phyloP scores from a whole-genome alignment of 2,888 invertebrate genomes.

The Lochmaea crataegi region DNA sequence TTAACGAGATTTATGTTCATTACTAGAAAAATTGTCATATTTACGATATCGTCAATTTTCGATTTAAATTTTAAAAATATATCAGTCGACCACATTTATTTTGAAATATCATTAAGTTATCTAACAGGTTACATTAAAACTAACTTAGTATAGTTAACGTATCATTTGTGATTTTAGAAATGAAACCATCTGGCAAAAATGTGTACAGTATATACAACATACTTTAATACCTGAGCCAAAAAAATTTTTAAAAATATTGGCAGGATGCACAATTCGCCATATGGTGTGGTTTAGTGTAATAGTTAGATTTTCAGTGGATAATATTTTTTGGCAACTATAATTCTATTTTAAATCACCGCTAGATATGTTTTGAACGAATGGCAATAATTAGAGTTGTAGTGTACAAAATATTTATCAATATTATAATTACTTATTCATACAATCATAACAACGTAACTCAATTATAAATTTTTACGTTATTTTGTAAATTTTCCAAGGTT shows the following conservation, averaged over 20 bases:
- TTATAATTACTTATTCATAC: no score
- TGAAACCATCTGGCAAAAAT: constrained; percentile 10
- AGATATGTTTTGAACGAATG: constrained; percentile 15
- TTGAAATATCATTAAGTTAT: not conserved
- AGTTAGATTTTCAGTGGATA: not conserved
- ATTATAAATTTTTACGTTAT: no score
- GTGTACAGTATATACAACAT: constrained; percentile 1
- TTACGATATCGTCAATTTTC: no score
- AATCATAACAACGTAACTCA: no score
- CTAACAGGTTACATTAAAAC: not conserved
- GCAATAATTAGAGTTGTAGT: no score
- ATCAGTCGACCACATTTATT: not conserved
- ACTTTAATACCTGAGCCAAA: constrained; percentile 4
- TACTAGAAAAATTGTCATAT: no score
- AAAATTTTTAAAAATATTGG: constrained; percentile 2
- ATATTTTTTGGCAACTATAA: not conserved
- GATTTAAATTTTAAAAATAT: no score
- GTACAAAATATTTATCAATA: no score
- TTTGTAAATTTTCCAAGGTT: no score
- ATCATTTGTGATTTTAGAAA: not conserved
- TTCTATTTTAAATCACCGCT: not conserved
- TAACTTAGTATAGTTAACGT: not conserved
- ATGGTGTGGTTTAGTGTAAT: not conserved
- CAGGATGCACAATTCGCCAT: not conserved
- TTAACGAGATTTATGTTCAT: no score